Evolutionary conservation across 2,113 vertebrate species (phyloP), one percentile per base, ranked within the genome.

Genomic region (Rhinichthys klamathensis): DNA sequence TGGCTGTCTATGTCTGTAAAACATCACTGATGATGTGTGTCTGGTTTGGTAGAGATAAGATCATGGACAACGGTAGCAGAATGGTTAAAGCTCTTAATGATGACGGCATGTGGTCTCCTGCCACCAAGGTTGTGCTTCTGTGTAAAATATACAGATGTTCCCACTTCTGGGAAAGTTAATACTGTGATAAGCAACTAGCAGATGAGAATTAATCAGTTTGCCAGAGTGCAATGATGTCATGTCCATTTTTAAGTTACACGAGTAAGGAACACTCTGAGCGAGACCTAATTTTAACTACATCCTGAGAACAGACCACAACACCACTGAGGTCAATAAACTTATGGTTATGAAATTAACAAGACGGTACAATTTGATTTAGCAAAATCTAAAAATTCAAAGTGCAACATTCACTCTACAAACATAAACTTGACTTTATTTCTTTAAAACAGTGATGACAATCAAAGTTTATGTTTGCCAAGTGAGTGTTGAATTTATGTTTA

Each of bases 181-280:
- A 44, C 23, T 74, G 51, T 2, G 84, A 84, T 87, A 88, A 87
- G 82, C 44, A 23, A 84, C 60, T 27, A 85, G 60, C 67, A 73
- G 72, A 81, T 60, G 44, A 41, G 18, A 69, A 74, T 60, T 81
- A 67, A 87, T 82, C 82, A 32, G 61, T 79, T 82, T 75, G 82
- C 84, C 84, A 84, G 81, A 44, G 54, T 41, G 41, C 41, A 8
- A 35, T 86, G 86, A 89, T 84, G 80, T 86, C 86, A 89, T 82
- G 69, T 76, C 35, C 76, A 85, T 56, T 84, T 86, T 49, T 54
- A 82, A 63, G 46, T 86, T 27, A 63, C 23, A 69, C 11, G 30
- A 76, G 27, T 16, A 82, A 21, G 38, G 65, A 46, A 77, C 30
- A 3, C 16, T 82, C 11, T 30, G 60, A 56, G 63, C 70, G 51